phyloP scores from a whole-genome alignment of 2,113 vertebrate species.

The Malurus alboscapulatus region DNA sequence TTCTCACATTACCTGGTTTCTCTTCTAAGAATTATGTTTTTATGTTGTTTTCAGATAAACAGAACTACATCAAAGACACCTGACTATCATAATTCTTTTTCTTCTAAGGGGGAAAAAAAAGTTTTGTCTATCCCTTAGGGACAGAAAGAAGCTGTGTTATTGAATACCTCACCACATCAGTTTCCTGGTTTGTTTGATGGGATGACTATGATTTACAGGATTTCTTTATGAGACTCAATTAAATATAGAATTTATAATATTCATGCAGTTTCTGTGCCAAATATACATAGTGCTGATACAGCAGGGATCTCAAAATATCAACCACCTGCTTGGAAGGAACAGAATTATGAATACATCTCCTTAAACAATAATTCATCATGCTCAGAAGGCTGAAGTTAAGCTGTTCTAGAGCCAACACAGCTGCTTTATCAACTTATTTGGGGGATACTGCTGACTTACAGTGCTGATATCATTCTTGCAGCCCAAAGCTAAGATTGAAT shows the following conservation, averaged over 20 bases:
- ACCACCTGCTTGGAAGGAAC: conserved; percentile 64
- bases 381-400: conserved; percentile 58
- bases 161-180: conserved; percentile 5
- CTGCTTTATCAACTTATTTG: conserved; percentile 49
- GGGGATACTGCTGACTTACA: conserved; percentile 32
- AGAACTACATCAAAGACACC: background rate
- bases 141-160: background rate
- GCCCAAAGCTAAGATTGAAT: background rate
- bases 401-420: conserved; percentile 58
- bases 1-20: background rate
- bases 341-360: conserved; percentile 53
- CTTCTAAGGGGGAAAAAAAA: background rate
- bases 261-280: conserved; percentile 57
- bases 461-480: background rate
- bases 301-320: conserved; percentile 66
- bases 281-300: conserved; percentile 66
- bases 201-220: conserved; percentile 55
- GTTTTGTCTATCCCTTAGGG: background rate
- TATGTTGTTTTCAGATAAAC: background rate
- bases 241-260: conserved; percentile 63
- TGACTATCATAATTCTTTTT: background rate
- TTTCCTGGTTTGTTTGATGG: conserved; percentile 47
- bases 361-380: conserved; percentile 67
- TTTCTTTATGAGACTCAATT: conserved; percentile 50
- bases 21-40: background rate